phyloP scores from a whole-genome alignment of 2,797 vertebrate genomes.

The Sebastes iracundus region DNA sequence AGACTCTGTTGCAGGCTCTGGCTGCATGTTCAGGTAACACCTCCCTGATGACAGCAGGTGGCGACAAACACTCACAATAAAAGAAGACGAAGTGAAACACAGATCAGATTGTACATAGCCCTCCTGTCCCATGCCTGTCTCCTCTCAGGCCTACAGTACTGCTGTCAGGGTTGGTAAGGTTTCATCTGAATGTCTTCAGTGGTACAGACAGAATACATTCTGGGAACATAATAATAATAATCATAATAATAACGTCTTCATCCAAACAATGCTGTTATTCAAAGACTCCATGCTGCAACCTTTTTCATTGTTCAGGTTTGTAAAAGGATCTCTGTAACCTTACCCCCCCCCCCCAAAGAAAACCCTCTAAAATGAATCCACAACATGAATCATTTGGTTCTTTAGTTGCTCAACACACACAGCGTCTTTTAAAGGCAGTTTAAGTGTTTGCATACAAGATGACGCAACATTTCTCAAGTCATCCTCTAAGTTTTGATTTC shows the following conservation, averaged over 20 bases:
- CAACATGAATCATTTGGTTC: not conserved
- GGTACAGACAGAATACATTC: not conserved
- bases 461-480: not conserved
- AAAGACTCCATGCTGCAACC: too few species aligned
- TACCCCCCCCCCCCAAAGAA: too few species aligned
- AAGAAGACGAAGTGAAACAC: not conserved
- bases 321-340: not conserved
- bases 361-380: not conserved
- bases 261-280: not conserved
- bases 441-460: slow-evolving; percentile 15
- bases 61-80: slow-evolving; percentile 34
- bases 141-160: slow-evolving; percentile 1
- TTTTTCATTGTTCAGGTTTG: not conserved
- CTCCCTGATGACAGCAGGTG: slow-evolving; percentile 45
- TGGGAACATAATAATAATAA: not conserved
- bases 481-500: not conserved
- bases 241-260: not conserved
- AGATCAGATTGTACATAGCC: slow-evolving; percentile 30
- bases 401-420: not conserved
- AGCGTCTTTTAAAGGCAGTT: not conserved
- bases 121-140: slow-evolving; percentile 48
- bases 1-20: not conserved
- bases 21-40: not conserved
- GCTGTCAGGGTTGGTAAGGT: slow-evolving; percentile 5
- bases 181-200: not conserved